A percentile compares a stretch with the other conserved stretches of the same genome.
Conservation (phyloP, 1,140 invertebrate genomes). For the Bombus soroeensis region DNA sequence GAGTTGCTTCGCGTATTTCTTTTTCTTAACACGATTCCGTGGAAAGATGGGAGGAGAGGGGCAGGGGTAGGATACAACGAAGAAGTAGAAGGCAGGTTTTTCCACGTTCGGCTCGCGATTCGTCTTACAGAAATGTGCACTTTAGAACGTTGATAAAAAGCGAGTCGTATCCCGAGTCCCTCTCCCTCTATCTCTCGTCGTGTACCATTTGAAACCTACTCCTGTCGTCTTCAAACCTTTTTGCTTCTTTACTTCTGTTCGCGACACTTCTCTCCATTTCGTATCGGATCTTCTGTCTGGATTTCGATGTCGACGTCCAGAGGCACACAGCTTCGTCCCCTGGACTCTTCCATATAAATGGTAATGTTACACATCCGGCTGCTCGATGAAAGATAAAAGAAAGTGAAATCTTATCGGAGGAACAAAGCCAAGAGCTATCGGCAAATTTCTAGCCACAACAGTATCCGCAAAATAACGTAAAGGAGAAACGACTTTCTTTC, state of each 20-base stretch:
- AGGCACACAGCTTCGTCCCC: background rate
- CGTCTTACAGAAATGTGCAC: slow-evolving; percentile 56
- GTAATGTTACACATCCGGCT: slow-evolving; percentile 50
- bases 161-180: slow-evolving; percentile 16
- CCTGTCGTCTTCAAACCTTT: slow-evolving; percentile 23
- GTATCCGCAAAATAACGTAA: background rate
- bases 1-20: background rate
- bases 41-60: no score
- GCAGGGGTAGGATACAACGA: background rate
- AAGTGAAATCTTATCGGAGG: background rate
- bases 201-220: slow-evolving; percentile 29
- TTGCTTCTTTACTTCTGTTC: slow-evolving; percentile 53
- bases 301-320: slow-evolving; percentile 55
- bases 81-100: slow-evolving; percentile 18
- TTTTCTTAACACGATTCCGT: background rate
- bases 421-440: background rate
- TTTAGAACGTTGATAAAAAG: slow-evolving; percentile 54
- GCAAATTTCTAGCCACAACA: background rate
- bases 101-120: slow-evolving; percentile 20
- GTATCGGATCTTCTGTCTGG: slow-evolving; percentile 48
- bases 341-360: slow-evolving; percentile 53
- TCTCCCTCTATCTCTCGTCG: background rate
- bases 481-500: background rate
- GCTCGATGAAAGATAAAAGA: background rate
- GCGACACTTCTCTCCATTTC: slow-evolving; percentile 58